Conservation (phyloP, 2,888 invertebrate species). For the Lasius platythorax region DNA sequence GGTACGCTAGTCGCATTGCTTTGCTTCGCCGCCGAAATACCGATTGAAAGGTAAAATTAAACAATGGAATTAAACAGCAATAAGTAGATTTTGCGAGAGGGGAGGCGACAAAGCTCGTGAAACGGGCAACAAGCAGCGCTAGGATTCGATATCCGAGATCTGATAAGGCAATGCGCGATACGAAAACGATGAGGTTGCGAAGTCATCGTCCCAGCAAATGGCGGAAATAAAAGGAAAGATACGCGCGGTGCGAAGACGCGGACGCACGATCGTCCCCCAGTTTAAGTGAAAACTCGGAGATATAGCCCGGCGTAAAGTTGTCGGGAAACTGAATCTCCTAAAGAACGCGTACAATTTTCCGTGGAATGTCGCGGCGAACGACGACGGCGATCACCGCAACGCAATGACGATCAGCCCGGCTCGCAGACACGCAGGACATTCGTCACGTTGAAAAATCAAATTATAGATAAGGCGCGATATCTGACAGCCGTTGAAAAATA, state of each 20-base stretch:
- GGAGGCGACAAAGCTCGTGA: conserved; percentile 33
- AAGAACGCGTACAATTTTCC: conserved; percentile 60
- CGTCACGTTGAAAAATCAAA: conserved; percentile 18
- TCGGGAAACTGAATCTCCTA: conserved; percentile 25
- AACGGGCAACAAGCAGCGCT: conserved; percentile 39
- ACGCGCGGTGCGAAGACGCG: not conserved
- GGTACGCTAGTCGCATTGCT: not conserved
- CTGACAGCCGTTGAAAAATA: conserved; percentile 28
- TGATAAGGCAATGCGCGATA: conserved; percentile 45
- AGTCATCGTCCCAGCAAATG: conserved; percentile 41
- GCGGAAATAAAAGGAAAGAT: conserved; percentile 50
- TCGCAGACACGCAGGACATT: not conserved
- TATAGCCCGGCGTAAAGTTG: conserved; percentile 42
- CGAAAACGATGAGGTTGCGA: not conserved
- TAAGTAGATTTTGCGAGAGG: conserved; percentile 29
- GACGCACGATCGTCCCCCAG: conserved; percentile 28
- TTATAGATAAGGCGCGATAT: conserved; percentile 32
- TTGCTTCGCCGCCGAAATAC: not conserved
- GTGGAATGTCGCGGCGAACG: conserved; percentile 55
- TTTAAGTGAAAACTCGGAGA: conserved; percentile 67
- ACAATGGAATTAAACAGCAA: conserved; percentile 18
- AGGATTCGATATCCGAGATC: conserved; percentile 48
- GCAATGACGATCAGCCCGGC: not conserved
- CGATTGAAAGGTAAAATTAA: conserved; percentile 11
- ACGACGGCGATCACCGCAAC: conserved; percentile 31